Conservation (phyloP, 2,797 vertebrate species). For the Karalla daura region DNA sequence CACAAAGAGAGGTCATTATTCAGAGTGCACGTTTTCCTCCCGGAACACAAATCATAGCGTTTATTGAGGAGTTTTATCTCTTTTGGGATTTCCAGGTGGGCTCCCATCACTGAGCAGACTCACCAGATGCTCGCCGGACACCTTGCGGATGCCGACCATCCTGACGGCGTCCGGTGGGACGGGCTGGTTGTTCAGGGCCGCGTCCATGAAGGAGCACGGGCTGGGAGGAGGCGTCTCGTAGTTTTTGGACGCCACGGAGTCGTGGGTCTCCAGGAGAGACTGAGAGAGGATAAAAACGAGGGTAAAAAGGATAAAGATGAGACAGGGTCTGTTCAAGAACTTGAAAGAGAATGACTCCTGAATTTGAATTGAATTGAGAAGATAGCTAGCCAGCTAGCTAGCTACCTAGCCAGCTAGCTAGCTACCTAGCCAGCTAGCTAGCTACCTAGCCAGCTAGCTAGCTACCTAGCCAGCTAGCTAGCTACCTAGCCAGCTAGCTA, state of each 20-base stretch:
- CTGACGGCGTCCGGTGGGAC: conserved; percentile 94
- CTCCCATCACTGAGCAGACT: conserved; percentile 48
- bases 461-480: too few species aligned
- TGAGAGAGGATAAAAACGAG: conserved; percentile 65
- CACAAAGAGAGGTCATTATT: conserved; percentile 34
- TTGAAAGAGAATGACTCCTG: too few species aligned
- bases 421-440: too few species aligned
- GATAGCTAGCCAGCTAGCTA: too few species aligned
- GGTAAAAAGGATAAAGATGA: too few species aligned
- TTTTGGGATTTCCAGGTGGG: conserved; percentile 9
- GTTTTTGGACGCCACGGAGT: conserved; percentile 95
- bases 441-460: too few species aligned
- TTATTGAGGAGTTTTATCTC: conserved; percentile 29
- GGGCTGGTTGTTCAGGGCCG: conserved; percentile 90
- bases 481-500: too few species aligned
- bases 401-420: too few species aligned
- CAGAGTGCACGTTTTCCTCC: conserved; percentile 37
- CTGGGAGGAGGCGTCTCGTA: conserved; percentile 94
- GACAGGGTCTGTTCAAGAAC: too few species aligned
- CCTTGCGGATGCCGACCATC: conserved; percentile 97
- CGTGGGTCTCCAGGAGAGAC: conserved; percentile 96
- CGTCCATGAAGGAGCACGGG: conserved; percentile 88
- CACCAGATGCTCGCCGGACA: conserved; percentile 94
- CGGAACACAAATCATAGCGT: conserved; percentile 40
- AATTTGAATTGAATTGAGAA: too few species aligned